Conservation (phyloP, 2,113 vertebrate genomes). For the Ahaetulla prasina region DNA sequence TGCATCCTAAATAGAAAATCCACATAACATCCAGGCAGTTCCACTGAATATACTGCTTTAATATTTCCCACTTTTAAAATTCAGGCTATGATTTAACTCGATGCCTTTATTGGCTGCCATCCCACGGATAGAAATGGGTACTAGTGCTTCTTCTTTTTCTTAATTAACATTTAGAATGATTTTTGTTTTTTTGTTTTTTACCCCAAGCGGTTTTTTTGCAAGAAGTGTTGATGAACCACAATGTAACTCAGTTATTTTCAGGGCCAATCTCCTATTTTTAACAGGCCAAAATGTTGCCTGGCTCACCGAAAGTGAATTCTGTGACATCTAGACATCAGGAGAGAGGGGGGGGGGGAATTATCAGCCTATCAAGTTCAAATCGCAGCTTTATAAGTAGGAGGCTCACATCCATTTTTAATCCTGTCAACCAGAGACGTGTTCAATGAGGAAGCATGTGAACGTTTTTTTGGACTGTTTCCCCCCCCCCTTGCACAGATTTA, state of each 20-base stretch:
- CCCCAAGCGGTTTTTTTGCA: background rate
- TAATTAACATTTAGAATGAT: background rate
- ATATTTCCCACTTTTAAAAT: background rate
- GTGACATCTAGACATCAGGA: background rate
- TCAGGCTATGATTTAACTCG: background rate
- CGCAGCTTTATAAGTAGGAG: background rate
- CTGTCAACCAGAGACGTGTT: background rate
- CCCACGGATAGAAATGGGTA: background rate
- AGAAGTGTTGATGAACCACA: background rate
- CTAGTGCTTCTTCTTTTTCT: background rate
- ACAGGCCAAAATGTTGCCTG: background rate
- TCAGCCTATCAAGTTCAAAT: background rate
- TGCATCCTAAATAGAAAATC: background rate
- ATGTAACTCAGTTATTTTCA: background rate
- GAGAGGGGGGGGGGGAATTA: no score
- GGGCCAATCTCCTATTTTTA: background rate
- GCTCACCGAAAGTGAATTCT: background rate
- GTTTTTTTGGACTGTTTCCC: background rate
- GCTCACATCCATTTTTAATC: background rate
- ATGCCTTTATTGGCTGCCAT: background rate
- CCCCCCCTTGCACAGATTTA: background rate
- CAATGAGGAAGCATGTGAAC: background rate
- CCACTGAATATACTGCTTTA: background rate
- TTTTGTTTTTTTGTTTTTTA: background rate
- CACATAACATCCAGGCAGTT: background rate